These are phyloP conservation scores for Murina feae DNA, from an alignment of 2,113 vertebrate species.

Conservation along the genomic window DNA sequence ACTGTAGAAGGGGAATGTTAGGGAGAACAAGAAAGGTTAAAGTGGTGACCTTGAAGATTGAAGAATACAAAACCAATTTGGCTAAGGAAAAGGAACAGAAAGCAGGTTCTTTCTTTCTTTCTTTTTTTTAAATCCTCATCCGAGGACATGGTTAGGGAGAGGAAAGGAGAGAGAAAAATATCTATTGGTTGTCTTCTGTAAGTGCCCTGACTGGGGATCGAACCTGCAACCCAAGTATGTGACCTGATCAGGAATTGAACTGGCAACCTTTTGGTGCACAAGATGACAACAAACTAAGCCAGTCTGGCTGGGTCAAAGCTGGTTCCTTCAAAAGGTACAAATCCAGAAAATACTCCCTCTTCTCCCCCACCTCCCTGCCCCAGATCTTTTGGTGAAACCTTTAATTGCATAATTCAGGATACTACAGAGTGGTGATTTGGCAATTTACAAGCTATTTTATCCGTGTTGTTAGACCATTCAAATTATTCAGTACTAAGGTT, in stretches of 20 bases:
- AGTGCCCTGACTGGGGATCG: background rate
- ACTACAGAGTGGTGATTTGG: background rate
- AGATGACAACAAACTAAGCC: background rate
- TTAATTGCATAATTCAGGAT: slow-evolving; percentile 21
- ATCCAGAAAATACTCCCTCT: background rate
- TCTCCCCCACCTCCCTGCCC: fast-evolving
- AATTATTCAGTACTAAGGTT: background rate
- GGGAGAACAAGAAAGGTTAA: background rate
- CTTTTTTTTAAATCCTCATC: background rate
- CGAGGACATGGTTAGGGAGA: background rate
- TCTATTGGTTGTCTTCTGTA: background rate
- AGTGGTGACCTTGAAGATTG: background rate
- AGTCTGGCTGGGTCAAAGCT: background rate
- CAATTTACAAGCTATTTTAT: slow-evolving; percentile 49
- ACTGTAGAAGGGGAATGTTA: background rate
- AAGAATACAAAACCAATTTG: background rate
- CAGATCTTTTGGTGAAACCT: background rate
- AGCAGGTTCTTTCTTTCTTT: background rate
- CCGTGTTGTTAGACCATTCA: background rate
- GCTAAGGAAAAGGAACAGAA: background rate
- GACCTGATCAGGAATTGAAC: background rate
- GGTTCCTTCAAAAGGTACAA: background rate
- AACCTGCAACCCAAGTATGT: background rate
- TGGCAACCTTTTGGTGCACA: background rate
- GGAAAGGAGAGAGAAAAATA: background rate